Conservation (phyloP, 2,113 vertebrate genomes). For the Phocoena sinus region DNA sequence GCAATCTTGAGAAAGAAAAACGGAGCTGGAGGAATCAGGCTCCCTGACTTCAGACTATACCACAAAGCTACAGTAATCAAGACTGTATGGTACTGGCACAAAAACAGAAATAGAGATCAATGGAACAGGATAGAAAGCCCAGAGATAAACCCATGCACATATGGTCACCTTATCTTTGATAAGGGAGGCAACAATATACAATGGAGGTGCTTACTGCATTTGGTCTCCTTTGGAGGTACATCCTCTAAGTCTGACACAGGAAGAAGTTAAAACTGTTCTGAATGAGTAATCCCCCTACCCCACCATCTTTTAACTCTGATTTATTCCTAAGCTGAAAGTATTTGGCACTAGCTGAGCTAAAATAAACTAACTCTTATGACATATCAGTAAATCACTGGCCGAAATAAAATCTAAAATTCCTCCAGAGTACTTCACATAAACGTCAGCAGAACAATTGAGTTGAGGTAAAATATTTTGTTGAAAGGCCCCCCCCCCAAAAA, state of each 20-base stretch:
- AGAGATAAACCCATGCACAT: no score
- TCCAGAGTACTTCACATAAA: slow-evolving; percentile 65
- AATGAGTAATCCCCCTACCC: slow-evolving; percentile 68
- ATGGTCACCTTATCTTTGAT: no score
- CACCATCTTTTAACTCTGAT: slow-evolving; percentile 73
- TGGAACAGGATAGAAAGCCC: no score
- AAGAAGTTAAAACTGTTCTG: slow-evolving; percentile 67
- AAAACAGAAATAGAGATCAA: no score
- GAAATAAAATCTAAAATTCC: slow-evolving; percentile 76
- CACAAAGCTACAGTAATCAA: no score
- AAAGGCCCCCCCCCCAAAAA: background rate
- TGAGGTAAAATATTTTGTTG: slow-evolving; percentile 61
- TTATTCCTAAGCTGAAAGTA: slow-evolving; percentile 76
- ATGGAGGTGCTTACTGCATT: slow-evolving; percentile 40
- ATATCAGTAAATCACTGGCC: slow-evolving; percentile 78
- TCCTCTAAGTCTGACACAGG: slow-evolving; percentile 66
- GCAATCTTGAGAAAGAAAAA: no score
- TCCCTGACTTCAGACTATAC: no score
- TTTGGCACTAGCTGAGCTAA: slow-evolving; percentile 76
- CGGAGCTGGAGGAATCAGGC: no score
- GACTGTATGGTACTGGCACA: no score
- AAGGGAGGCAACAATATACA: no score
- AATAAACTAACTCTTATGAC: slow-evolving; percentile 76
- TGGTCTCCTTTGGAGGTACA: slow-evolving; percentile 59
- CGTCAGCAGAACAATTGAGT: slow-evolving; percentile 60